Percentiles rank a stretch among this genome's conserved stretches.
Conservation (phyloP, 2,797 vertebrate genomes). For the Bryconaethiops microstoma region DNA sequence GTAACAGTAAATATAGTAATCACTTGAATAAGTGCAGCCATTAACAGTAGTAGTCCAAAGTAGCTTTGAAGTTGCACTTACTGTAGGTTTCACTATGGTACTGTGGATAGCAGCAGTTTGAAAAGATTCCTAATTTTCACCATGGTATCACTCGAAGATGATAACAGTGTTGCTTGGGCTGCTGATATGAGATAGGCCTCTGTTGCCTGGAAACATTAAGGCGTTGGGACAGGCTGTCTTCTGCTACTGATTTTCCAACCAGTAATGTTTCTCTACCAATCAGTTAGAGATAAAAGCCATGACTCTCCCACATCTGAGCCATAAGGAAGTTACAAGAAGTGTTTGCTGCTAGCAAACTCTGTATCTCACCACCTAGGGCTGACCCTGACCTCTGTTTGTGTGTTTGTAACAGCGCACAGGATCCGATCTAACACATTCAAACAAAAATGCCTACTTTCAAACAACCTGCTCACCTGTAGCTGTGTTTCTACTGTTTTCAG, state of each 20-base stretch:
- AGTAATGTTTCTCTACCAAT: conserved; percentile 13
- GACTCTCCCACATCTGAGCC: neutral
- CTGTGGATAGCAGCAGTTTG: neutral
- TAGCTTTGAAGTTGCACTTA: neutral
- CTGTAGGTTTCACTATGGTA: neutral
- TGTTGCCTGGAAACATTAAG: conserved; percentile 34
- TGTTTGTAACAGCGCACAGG: neutral
- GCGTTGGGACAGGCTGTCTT: neutral
- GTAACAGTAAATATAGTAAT: neutral
- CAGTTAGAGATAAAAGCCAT: neutral
- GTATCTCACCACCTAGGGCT: neutral
- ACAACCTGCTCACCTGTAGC: neutral
- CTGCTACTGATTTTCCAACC: neutral
- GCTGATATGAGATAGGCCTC: conserved; percentile 5
- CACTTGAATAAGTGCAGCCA: neutral
- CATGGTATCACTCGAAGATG: neutral
- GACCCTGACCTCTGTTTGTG: neutral
- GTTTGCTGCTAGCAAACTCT: neutral
- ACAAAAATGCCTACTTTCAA: neutral
- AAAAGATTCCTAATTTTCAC: neutral
- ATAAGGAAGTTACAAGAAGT: neutral
- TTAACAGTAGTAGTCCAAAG: neutral
- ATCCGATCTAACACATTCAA: neutral
- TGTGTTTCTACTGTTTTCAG: neutral
- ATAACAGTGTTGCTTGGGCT: conserved; percentile 1